Evolutionary conservation across 2,113 vertebrate species (phyloP).

Genomic region (Gambusia affinis): DNA sequence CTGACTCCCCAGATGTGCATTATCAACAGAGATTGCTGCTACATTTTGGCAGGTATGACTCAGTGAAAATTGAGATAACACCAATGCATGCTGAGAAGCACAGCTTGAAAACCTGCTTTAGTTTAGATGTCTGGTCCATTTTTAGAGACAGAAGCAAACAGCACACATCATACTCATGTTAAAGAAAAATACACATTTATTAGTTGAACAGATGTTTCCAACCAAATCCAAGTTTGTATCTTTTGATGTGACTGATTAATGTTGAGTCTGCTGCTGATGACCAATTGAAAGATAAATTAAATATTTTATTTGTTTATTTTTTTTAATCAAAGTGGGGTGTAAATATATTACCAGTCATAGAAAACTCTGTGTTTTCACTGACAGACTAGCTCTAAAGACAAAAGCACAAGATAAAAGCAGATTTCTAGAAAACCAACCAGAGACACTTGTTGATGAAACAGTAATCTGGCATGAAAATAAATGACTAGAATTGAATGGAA

Average conservation of each 20-base stretch:
- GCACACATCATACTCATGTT: background rate
- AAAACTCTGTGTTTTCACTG: background rate
- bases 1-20: slow-evolving; percentile 39
- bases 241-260: background rate
- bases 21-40: slow-evolving; percentile 23
- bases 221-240: background rate
- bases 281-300: background rate
- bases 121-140: background rate
- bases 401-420: background rate
- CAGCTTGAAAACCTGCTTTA: slow-evolving; percentile 12
- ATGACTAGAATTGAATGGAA: background rate
- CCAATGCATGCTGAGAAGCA: slow-evolving; percentile 35
- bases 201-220: background rate
- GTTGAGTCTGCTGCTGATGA: background rate
- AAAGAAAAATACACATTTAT: background rate
- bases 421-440: background rate
- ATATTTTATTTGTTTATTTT: background rate
- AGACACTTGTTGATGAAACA: background rate
- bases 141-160: background rate
- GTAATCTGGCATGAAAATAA: background rate
- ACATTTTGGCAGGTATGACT: slow-evolving; percentile 27
- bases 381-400: background rate
- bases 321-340: background rate
- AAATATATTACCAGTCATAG: background rate
- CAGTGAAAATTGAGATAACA: slow-evolving; percentile 30